A percentile compares a stretch with the other conserved stretches of the same genome.
These are phyloP conservation scores for Eumacrocentrus americanus DNA, from an alignment of 2,888 invertebrate genomes.

Conservation along the genomic window DNA sequence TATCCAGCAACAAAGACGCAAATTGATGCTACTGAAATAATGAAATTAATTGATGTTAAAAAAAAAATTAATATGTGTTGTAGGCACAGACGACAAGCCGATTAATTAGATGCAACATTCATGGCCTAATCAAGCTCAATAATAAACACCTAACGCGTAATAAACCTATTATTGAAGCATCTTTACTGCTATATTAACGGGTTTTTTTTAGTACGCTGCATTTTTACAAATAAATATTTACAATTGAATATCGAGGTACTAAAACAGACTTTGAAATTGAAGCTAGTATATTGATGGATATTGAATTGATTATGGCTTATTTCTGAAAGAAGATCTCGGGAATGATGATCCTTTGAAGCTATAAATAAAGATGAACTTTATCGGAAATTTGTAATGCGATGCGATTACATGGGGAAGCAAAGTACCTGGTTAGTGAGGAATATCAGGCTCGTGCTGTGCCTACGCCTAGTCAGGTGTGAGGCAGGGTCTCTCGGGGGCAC, in stretches of 20 bases:
- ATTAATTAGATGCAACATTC: slow-evolving; percentile 25
- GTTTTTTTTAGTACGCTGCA: too few species aligned
- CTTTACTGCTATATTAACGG: too few species aligned
- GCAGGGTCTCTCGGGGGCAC: slow-evolving; percentile 61
- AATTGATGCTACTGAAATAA: not conserved
- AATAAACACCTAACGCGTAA: slow-evolving; percentile 6
- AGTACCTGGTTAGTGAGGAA: slow-evolving; percentile 70
- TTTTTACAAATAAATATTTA: too few species aligned
- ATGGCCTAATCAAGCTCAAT: slow-evolving; percentile 25
- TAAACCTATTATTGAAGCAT: too few species aligned
- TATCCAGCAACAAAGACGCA: not conserved
- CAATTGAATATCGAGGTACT: too few species aligned
- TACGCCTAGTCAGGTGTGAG: slow-evolving; percentile 74
- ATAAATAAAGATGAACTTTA: too few species aligned
- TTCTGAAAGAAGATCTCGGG: too few species aligned
- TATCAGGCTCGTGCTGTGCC: slow-evolving; percentile 77
- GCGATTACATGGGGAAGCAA: slow-evolving; percentile 41
- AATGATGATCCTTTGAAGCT: too few species aligned
- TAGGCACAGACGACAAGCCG: not conserved
- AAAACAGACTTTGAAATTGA: too few species aligned
- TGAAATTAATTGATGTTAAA: slow-evolving; percentile 3
- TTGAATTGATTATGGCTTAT: too few species aligned
- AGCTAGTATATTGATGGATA: too few species aligned
- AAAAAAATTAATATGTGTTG: too few species aligned
- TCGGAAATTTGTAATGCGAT: slow-evolving; percentile 8